Conservation (phyloP, 2,888 invertebrate species). For the Tanaodytes sp. region DNA sequence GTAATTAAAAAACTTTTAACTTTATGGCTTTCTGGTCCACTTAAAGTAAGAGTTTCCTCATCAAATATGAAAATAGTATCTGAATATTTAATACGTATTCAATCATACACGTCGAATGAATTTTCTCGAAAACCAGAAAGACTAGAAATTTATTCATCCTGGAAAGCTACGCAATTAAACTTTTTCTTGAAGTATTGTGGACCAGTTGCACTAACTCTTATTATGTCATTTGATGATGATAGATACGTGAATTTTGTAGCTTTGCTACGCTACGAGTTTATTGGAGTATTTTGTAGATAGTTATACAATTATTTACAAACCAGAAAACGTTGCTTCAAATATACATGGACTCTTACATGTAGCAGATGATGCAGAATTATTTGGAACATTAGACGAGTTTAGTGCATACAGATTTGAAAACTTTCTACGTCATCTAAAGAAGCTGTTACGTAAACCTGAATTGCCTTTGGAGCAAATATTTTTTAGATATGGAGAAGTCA, state of each 20-base stretch:
- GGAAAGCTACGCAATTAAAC: slow-evolving; percentile 32
- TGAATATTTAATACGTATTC: slow-evolving; percentile 1
- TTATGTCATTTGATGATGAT: slow-evolving; percentile 5
- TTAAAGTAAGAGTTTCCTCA: not conserved
- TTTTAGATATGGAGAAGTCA: not conserved
- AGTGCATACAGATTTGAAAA: slow-evolving; percentile 8
- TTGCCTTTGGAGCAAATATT: slow-evolving; percentile 5
- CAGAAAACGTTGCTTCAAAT: slow-evolving; percentile 8
- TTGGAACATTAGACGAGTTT: slow-evolving; percentile 3
- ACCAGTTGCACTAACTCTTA: not conserved
- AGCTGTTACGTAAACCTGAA: slow-evolving; percentile 13
- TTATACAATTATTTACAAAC: not conserved
- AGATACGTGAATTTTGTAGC: slow-evolving; percentile 6
- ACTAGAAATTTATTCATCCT: not conserved
- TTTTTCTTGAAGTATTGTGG: slow-evolving; percentile 29
- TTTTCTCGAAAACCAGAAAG: slow-evolving; percentile 16
- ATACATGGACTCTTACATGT: slow-evolving; percentile 14
- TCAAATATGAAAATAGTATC: slow-evolving; percentile 7
- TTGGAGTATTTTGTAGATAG: slow-evolving; percentile 15
- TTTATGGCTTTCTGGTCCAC: not conserved
- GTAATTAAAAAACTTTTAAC: not conserved
- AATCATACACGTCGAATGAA: slow-evolving; percentile 15
- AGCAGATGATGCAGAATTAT: not conserved
- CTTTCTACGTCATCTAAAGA: slow-evolving; percentile 15
- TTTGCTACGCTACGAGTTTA: slow-evolving; percentile 10